phyloP scores from a whole-genome alignment of 1,140 invertebrate species.

The Bombus sibiricus region DNA sequence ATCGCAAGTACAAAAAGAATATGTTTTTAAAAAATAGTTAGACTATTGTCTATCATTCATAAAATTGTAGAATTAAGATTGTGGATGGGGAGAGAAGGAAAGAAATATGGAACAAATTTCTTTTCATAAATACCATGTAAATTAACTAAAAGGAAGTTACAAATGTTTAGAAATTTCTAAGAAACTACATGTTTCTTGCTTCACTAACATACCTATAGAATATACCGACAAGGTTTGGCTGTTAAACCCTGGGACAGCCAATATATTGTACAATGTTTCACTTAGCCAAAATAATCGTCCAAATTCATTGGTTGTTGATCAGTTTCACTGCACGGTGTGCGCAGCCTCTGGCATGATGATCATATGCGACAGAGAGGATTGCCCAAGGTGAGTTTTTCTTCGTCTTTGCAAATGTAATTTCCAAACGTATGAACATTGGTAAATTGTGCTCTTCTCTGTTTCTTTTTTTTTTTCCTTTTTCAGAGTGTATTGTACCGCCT shows the following conservation, averaged over 20 bases:
- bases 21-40: background rate
- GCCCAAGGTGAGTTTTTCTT: constrained; percentile 66
- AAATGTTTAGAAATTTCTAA: too few species aligned
- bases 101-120: background rate
- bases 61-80: background rate
- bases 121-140: background rate
- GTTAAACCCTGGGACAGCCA: background rate
- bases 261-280: background rate
- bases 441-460: background rate
- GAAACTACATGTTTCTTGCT: too few species aligned
- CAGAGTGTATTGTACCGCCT: constrained; percentile 77
- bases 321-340: constrained; percentile 77
- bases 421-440: background rate
- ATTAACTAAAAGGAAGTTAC: too few species aligned
- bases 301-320: constrained; percentile 22
- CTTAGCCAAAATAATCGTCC: background rate
- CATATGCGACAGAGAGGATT: constrained; percentile 73
- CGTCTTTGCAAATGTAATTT: background rate
- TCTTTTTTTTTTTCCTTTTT: constrained; percentile 53
- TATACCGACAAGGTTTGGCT: background rate
- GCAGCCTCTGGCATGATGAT: constrained; percentile 69
- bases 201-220: rapidly evolving
- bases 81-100: too few species aligned
- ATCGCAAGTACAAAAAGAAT: background rate
- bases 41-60: rapidly evolving